Percentiles rank a stretch among this genome's conserved stretches.
These are phyloP conservation scores for Brachynemurus nebulosus DNA, from an alignment of 2,888 invertebrate species.

Conservation along the genomic window DNA sequence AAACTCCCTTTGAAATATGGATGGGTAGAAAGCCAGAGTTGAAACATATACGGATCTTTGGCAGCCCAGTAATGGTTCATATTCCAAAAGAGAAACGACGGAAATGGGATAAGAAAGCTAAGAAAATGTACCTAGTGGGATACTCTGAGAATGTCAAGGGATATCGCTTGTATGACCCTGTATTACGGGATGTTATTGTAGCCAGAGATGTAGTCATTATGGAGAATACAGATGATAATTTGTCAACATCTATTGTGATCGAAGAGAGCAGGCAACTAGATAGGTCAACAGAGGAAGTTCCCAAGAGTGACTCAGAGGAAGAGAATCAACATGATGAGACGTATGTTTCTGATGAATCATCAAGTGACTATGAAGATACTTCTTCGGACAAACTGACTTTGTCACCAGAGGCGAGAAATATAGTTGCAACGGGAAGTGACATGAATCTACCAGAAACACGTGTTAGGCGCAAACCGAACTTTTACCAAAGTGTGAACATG, in stretches of 20 bases:
- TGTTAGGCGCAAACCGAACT: no score
- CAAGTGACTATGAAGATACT: no score
- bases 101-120: slow-evolving; percentile 23
- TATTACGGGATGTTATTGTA: slow-evolving; percentile 11
- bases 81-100: slow-evolving; percentile 22
- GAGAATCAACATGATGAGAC: no score
- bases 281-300: no score
- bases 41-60: slow-evolving; percentile 22
- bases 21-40: slow-evolving; percentile 18
- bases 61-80: slow-evolving; percentile 22
- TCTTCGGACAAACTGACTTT: no score
- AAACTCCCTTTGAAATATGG: slow-evolving; percentile 12
- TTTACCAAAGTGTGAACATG: no score
- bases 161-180: slow-evolving; percentile 19
- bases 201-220: slow-evolving; percentile 16
- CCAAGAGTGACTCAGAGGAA: no score
- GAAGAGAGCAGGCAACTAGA: no score
- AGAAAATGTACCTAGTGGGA: slow-evolving; percentile 19
- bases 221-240: background rate
- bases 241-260: background rate
- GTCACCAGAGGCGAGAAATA: no score
- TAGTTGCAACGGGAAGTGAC: background rate
- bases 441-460: background rate
- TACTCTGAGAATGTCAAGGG: slow-evolving; percentile 20
- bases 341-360: no score